Base-by-base conservation (phyloP, 2,113 vertebrate species). In the Cynoglossus semilaevis region DNA sequence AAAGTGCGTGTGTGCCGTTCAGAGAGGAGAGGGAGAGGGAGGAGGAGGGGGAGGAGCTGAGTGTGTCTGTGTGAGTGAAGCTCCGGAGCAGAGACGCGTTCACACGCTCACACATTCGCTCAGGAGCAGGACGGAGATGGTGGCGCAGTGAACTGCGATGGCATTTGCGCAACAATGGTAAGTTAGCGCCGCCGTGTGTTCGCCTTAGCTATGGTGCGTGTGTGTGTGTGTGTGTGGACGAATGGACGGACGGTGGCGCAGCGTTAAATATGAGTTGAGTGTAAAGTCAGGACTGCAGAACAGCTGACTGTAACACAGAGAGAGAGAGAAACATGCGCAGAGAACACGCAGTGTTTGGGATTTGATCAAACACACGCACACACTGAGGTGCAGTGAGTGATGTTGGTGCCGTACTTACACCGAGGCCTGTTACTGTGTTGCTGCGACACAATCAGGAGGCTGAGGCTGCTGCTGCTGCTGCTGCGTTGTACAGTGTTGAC, bases 101-200 rank as follows among this genome's bases (percentile, higher is more conserved):
- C 22, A 41, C 37, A 40, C 37, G 12, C 37, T 40, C 37, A 4
- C 22, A 29, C 22, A 29, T 2, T 29, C 22, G 22, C 22, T 29
- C 22, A 29, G 22, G 22, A 29, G 41, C 6, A 14, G 12, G 41
- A 12, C 14, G 41, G 41, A 15, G 14, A 13, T 5, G 13, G 41
- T 29, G 41, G 15, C 5, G 41, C 41, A 6, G 41, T 2, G 41
- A 43, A 16, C 16, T 16, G 44, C n/a, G 66, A 12, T 29, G 22
- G 73, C 53, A 60, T 71, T 29, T 58, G 41, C 45, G n/a, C 64
- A 38, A 63, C 77, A 40, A 80, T 80, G 78, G 85, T 87, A 74
- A 85, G 85, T 84, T 79, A 51, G 40, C 58, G 15, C 18, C 52
- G 58, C 45, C 7, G 40, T 37, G 12, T n/a, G 6, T 14, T n/a